A percentile compares a stretch with the other conserved stretches of the same genome.
phyloP scores from a whole-genome alignment of 2,797 vertebrate species.

The Sebastolobus alascanus region DNA sequence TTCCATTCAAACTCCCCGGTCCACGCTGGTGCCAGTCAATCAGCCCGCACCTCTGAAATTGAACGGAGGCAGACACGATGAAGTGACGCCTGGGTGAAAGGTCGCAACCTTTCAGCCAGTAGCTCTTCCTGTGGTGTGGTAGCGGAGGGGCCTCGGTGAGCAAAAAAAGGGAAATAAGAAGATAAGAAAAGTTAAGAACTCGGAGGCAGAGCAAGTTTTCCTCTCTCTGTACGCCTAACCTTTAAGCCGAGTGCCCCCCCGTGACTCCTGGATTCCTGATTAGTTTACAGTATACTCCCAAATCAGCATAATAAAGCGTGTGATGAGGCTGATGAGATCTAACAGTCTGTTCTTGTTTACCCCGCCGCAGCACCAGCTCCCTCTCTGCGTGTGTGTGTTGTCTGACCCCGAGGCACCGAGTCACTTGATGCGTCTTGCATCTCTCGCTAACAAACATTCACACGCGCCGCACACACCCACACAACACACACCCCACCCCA shows the following conservation, averaged over 20 bases:
- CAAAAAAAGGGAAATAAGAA: constrained; percentile 9
- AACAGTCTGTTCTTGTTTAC: constrained; percentile 84
- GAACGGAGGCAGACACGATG: constrained; percentile 52
- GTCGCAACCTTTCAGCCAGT: constrained; percentile 53
- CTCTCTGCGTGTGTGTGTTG: constrained; percentile 74
- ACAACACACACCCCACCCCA: constrained; percentile 23
- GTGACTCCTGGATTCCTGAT: constrained; percentile 79
- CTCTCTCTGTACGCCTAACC: constrained; percentile 75
- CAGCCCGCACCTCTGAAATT: constrained; percentile 66
- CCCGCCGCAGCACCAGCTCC: constrained; percentile 72
- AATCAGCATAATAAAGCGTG: constrained; percentile 83
- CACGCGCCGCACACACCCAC: constrained; percentile 45
- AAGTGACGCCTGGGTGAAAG: constrained; percentile 52
- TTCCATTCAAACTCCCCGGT: constrained; percentile 71
- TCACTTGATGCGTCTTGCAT: constrained; percentile 82
- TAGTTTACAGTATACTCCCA: constrained; percentile 83
- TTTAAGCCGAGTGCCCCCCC: constrained; percentile 76
- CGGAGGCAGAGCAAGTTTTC: constrained; percentile 55
- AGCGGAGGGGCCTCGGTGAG: constrained; percentile 6
- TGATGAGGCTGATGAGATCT: constrained; percentile 84
- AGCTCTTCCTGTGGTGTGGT: constrained; percentile 1
- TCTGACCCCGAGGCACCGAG: constrained; percentile 85
- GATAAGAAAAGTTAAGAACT: constrained; percentile 66
- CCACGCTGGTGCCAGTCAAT: constrained; percentile 69
- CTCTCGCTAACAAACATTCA: constrained; percentile 63